A percentile compares a stretch with the other conserved stretches of the same genome.
These are phyloP conservation scores for Platichthys stellatus DNA, from an alignment of 2,113 vertebrate genomes.

Conservation along the genomic window DNA sequence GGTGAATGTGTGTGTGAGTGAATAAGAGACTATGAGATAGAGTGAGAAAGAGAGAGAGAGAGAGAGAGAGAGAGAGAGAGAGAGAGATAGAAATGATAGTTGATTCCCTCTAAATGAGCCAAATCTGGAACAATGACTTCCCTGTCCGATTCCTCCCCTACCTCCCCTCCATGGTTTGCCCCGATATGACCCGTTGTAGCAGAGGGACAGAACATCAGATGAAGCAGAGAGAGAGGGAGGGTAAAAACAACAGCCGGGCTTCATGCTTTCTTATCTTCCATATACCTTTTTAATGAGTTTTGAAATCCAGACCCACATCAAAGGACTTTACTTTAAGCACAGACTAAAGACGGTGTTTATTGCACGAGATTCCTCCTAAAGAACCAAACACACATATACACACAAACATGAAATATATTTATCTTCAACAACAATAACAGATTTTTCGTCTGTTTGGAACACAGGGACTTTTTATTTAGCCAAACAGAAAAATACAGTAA, in stretches of 20 bases:
- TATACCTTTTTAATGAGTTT: constrained; percentile 57
- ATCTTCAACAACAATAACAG: constrained; percentile 22
- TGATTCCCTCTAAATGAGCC: constrained; percentile 19
- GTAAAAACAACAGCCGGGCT: constrained; percentile 24
- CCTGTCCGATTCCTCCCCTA: constrained; percentile 44
- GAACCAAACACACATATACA: neutral
- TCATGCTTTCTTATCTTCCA: constrained; percentile 25
- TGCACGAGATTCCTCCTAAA: constrained; percentile 42
- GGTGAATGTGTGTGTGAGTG: too few species aligned
- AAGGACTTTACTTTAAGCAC: constrained; percentile 27
- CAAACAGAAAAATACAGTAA: neutral
- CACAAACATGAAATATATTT: constrained; percentile 27
- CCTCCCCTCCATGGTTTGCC: constrained; percentile 39
- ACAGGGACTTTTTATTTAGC: neutral
- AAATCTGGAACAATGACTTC: constrained; percentile 54
- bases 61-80: neutral
- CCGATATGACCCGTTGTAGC: constrained; percentile 10
- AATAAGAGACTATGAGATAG: too few species aligned
- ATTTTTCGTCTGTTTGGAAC: constrained; percentile 18
- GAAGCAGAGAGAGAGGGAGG: constrained; percentile 15
- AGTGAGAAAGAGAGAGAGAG: neutral
- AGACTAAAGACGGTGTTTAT: constrained; percentile 34
- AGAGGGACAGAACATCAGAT: constrained; percentile 8
- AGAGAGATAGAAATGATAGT: constrained; percentile 14
- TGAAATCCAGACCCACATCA: constrained; percentile 16